A percentile compares a stretch with the other conserved stretches of the same genome.
These are phyloP conservation scores for Serrognathus titanus DNA, from an alignment of 2,888 invertebrate genomes.

Conservation along the genomic window DNA sequence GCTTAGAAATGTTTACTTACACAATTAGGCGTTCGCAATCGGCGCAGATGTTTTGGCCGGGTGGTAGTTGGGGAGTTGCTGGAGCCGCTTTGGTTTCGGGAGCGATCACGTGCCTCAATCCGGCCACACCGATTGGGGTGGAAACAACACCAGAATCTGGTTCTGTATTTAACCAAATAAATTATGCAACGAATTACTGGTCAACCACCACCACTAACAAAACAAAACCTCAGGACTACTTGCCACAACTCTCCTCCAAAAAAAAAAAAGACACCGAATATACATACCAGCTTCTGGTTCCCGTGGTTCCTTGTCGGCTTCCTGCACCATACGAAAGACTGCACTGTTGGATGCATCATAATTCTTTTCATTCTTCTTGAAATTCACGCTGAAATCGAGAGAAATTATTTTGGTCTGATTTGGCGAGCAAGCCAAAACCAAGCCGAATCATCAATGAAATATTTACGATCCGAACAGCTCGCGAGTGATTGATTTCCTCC, in stretches of 20 bases:
- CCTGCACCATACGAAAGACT: conserved; percentile 86
- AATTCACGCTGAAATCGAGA: conserved; percentile 72
- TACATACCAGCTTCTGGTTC: conserved; percentile 67
- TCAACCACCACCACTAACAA: background rate
- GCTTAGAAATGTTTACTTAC: conserved; percentile 64
- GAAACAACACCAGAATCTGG: conserved; percentile 52
- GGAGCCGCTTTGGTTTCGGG: conserved; percentile 63
- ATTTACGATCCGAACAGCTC: too few relatives aligned
- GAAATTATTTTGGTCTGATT: too few relatives aligned
- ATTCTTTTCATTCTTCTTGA: conserved; percentile 91
- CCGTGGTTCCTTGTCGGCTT: conserved; percentile 76
- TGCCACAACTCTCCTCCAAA: background rate
- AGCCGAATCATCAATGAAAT: too few relatives aligned
- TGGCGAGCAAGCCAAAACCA: background rate
- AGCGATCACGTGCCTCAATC: conserved; percentile 71
- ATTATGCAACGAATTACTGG: background rate
- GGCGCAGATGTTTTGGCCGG: conserved; percentile 91
- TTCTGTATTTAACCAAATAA: conserved; percentile 8
- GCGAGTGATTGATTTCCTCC: too few relatives aligned
- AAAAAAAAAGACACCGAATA: background rate
- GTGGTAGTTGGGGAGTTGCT: conserved; percentile 70
- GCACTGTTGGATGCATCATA: conserved; percentile 86
- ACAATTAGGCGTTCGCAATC: conserved; percentile 96
- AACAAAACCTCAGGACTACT: background rate
- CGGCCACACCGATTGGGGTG: conserved; percentile 52